Percentiles rank a stretch among this genome's conserved stretches.
Evolutionary conservation across 2,113 vertebrate genomes (phyloP).

Genomic region (Oncorhynchus mykiss): DNA sequence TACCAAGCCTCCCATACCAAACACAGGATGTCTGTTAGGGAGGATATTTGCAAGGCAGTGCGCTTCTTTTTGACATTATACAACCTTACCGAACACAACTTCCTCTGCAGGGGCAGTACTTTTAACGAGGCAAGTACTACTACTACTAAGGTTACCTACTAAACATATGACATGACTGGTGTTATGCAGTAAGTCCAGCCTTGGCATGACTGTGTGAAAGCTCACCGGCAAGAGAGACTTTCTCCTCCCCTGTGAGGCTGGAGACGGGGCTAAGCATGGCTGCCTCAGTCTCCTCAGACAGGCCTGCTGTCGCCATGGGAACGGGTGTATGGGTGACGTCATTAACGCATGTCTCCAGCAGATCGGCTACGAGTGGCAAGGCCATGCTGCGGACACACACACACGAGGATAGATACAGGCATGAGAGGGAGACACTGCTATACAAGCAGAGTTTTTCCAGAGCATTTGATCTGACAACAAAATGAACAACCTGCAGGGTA

Average conservation of each 20-base stretch:
- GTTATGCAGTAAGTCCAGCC: not conserved
- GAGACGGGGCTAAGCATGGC: too few species aligned
- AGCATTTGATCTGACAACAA: too few species aligned
- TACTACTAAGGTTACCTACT: too few species aligned
- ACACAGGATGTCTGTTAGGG: too few species aligned
- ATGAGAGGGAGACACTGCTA: not conserved
- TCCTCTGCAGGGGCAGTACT: too few species aligned
- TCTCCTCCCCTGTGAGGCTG: slow-evolving; percentile 61
- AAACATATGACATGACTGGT: not conserved
- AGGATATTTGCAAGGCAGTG: too few species aligned
- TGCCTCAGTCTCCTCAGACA: slow-evolving; percentile 72
- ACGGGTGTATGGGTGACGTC: slow-evolving; percentile 62
- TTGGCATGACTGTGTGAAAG: not conserved
- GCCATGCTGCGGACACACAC: slow-evolving; percentile 63
- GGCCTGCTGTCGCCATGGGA: slow-evolving; percentile 49
- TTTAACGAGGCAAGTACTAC: too few species aligned
- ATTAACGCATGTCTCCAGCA: slow-evolving; percentile 81
- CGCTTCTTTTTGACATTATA: too few species aligned
- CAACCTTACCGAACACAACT: too few species aligned
- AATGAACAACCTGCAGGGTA: too few species aligned
- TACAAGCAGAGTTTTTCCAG: too few species aligned
- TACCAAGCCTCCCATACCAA: too few species aligned
- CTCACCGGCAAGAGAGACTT: slow-evolving; percentile 72
- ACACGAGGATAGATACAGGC: not conserved
- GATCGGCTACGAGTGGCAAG: slow-evolving; percentile 64